These are phyloP conservation scores for Plectrocnemia conspersa DNA, from an alignment of 1,140 invertebrate species.

Conservation along the genomic window DNA sequence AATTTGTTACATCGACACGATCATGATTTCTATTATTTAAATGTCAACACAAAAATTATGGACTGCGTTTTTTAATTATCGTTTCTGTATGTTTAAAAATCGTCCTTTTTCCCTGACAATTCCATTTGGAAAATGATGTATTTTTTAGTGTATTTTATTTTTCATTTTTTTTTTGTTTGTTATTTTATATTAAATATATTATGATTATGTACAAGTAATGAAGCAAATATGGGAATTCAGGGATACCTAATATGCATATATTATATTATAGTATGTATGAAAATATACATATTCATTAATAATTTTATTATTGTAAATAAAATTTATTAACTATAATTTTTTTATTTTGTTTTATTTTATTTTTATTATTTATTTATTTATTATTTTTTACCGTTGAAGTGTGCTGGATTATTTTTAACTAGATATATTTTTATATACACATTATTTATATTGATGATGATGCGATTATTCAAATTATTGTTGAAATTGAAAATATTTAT, in stretches of 20 bases:
- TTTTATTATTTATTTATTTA: constrained; percentile 20
- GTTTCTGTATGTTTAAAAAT: neutral
- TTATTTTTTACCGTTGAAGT: constrained; percentile 28
- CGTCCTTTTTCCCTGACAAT: neutral
- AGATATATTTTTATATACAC: too few species aligned
- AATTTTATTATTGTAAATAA: constrained; percentile 35
- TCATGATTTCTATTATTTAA: too few species aligned
- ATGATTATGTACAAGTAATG: constrained; percentile 5
- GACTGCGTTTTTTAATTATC: too few species aligned
- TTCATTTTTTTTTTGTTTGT: constrained; percentile 17
- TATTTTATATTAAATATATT: constrained; percentile 19
- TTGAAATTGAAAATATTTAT: too few species aligned
- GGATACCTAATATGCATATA: constrained; percentile 32
- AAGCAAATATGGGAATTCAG: constrained; percentile 33
- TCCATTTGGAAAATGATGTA: constrained; percentile 10
- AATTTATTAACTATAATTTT: constrained; percentile 30
- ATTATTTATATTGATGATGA: too few species aligned
- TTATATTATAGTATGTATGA: too few species aligned
- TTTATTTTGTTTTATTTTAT: constrained; percentile 27
- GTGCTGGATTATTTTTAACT: too few species aligned
- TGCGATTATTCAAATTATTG: too few species aligned
- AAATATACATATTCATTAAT: constrained; percentile 19
- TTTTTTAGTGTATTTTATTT: constrained; percentile 8
- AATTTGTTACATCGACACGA: too few species aligned
- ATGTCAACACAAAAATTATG: too few species aligned